These are phyloP conservation scores for Chrysemys picta DNA, from an alignment of 2,113 vertebrate species.

Conservation along the genomic window DNA sequence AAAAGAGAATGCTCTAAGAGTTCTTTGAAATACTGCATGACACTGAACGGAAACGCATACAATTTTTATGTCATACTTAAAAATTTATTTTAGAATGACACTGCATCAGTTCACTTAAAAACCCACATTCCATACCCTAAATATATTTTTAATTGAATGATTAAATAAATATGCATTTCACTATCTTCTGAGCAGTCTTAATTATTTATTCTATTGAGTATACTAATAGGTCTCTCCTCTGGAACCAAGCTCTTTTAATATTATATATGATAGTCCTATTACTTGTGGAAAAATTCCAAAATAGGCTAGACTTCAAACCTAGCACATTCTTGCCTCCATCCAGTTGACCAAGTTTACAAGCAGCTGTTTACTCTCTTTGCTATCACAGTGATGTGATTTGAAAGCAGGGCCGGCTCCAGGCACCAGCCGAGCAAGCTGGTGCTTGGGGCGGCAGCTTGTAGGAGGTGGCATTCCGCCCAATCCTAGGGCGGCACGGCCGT, in stretches of 20 bases:
- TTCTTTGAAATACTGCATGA: neutral
- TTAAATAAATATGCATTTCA: neutral
- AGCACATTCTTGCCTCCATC: neutral
- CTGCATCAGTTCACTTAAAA: neutral
- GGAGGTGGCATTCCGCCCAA: too few species aligned
- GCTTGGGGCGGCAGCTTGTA: too few species aligned
- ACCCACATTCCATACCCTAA: neutral
- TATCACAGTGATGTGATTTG: neutral
- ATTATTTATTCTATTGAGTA: neutral
- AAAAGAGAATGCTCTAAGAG: neutral
- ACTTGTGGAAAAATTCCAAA: neutral
- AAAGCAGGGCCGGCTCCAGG: neutral
- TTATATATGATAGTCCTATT: accelerated
- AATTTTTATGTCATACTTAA: neutral
- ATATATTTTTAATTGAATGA: neutral
- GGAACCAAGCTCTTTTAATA: neutral
- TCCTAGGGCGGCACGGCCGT: too few species aligned
- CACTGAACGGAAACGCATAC: neutral
- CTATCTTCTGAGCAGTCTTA: neutral
- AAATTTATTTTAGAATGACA: neutral
- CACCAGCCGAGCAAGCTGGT: too few species aligned
- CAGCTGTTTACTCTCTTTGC: neutral
- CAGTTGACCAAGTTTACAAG: neutral
- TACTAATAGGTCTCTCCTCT: neutral
- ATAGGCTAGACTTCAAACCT: neutral